Evolutionary conservation across 2,797 vertebrate genomes (phyloP).

Genomic region (Buphagus erythrorhynchus): DNA sequence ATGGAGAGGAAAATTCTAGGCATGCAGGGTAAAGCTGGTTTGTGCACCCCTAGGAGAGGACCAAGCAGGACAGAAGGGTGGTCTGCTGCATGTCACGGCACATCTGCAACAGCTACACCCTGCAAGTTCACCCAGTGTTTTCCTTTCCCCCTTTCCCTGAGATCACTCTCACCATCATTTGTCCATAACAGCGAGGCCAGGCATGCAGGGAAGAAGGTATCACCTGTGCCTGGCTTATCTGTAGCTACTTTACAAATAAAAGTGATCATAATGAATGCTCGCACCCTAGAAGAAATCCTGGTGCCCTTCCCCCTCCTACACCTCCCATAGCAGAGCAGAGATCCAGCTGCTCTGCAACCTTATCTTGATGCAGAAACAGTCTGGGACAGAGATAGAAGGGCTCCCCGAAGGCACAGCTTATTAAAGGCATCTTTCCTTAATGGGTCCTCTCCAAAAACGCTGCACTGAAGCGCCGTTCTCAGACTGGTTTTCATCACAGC

Average conservation of each 20-base stretch:
- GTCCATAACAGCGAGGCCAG: neutral
- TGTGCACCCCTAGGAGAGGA: neutral
- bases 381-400: conserved; percentile 29
- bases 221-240: neutral
- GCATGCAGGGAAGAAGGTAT: neutral
- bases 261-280: neutral
- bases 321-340: neutral
- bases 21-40: neutral
- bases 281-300: neutral
- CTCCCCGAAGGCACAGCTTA: conserved; percentile 22
- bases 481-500: neutral
- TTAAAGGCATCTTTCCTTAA: conserved; percentile 33
- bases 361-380: conserved; percentile 1
- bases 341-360: conserved; percentile 25
- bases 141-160: neutral
- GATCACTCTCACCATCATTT: rapidly evolving
- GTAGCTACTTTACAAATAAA: neutral
- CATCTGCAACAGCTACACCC: neutral
- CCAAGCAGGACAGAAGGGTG: neutral
- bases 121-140: neutral
- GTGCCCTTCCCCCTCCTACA: neutral
- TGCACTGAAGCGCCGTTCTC: neutral
- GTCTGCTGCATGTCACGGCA: neutral
- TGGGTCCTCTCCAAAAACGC: neutral
- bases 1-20: neutral